Evolutionary conservation across 2,113 vertebrate species (phyloP).

Genomic region (Smithornis capensis): DNA sequence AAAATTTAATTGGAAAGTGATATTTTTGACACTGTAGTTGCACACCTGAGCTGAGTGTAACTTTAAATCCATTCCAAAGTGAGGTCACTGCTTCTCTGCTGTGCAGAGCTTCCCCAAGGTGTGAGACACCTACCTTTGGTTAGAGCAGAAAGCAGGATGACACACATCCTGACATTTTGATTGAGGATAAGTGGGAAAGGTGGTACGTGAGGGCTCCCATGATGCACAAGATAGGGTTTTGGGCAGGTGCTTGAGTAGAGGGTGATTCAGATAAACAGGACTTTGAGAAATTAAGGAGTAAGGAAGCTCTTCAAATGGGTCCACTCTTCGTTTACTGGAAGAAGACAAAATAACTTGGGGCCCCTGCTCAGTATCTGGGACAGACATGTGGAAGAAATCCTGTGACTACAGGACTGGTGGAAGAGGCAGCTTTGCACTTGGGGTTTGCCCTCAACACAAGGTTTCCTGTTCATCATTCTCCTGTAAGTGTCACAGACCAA

Average conservation of each 20-base stretch:
- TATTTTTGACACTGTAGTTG: neutral
- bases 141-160: neutral
- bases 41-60: neutral
- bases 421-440: neutral
- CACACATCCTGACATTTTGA: rapidly evolving
- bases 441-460: neutral
- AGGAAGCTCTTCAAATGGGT: neutral
- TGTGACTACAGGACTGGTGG: neutral
- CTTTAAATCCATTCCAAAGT: neutral
- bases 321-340: neutral
- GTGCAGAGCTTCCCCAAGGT: neutral
- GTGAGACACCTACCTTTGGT: neutral
- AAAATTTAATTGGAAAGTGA: neutral
- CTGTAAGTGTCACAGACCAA: neutral
- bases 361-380: neutral
- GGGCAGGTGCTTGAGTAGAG: neutral
- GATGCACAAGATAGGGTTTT: neutral
- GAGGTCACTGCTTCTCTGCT: neutral
- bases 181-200: neutral
- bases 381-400: neutral
- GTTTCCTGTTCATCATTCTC: neutral
- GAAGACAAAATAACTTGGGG: neutral
- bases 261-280: neutral
- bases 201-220: neutral
- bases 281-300: neutral